These are phyloP conservation scores for Pogonophryne albipinna DNA, from an alignment of 2,797 vertebrate species.

Conservation along the genomic window DNA sequence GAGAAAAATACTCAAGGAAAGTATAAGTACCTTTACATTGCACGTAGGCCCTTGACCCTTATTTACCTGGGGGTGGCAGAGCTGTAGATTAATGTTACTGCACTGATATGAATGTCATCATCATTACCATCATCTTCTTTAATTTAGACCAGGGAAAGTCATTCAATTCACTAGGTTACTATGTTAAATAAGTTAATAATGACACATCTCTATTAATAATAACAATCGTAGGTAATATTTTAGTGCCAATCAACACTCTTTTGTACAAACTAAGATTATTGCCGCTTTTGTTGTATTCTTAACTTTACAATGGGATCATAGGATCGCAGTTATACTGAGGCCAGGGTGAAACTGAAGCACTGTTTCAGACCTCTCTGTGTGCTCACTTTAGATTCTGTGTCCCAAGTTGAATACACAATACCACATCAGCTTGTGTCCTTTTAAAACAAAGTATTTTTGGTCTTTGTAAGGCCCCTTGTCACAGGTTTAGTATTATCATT, in stretches of 20 bases:
- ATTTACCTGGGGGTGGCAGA: constrained; percentile 48
- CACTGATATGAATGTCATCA: not conserved
- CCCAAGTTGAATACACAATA: too few relatives aligned
- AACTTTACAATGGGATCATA: not conserved
- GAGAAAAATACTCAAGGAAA: too few relatives aligned
- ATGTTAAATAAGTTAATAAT: not conserved
- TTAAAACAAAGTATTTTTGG: too few relatives aligned
- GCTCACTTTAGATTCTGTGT: not conserved
- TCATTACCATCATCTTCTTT: not conserved
- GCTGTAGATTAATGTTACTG: constrained; percentile 21
- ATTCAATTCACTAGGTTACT: not conserved
- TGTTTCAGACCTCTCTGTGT: too few relatives aligned
- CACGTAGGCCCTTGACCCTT: not conserved
- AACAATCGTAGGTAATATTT: not conserved
- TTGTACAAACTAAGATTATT: not conserved
- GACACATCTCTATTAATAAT: not conserved
- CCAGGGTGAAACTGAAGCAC: not conserved
- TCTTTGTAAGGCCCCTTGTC: too few relatives aligned
- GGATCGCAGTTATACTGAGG: not conserved
- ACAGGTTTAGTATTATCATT: too few relatives aligned
- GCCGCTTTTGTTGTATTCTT: not conserved
- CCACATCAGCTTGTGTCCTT: too few relatives aligned
- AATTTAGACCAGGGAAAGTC: not conserved
- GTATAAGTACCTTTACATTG: too few relatives aligned
- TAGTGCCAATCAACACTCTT: not conserved